A percentile compares a stretch with the other conserved stretches of the same genome.
Evolutionary conservation across 2,797 vertebrate genomes (phyloP).

Genomic region (Lepidocolaptes lacrymiger): DNA sequence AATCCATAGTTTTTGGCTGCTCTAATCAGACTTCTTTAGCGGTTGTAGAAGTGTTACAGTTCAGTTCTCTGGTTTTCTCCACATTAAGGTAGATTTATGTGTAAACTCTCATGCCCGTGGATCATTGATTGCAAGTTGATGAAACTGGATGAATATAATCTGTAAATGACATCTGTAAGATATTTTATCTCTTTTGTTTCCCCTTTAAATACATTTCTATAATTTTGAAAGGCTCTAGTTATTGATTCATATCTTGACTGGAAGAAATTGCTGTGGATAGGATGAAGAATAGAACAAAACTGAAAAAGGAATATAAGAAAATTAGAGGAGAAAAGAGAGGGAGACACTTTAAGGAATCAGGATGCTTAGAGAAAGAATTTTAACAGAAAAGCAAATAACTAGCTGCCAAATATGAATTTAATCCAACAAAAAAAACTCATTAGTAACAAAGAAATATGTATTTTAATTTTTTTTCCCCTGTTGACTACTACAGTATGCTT

Average conservation of each 20-base stretch:
- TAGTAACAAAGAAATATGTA: background rate
- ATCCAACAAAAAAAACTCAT: background rate
- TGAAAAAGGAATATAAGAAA: background rate
- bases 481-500: background rate
- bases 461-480: background rate
- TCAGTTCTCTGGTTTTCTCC: background rate
- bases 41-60: background rate
- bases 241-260: slow-evolving; percentile 1
- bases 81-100: background rate
- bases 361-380: background rate
- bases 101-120: background rate
- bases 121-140: background rate
- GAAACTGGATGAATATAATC: background rate
- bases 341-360: background rate
- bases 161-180: background rate
- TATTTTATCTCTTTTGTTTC: background rate
- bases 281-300: background rate
- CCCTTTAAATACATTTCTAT: background rate
- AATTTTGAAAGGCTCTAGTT: background rate
- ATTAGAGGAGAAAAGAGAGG: background rate
- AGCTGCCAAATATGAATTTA: background rate
- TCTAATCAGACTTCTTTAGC: background rate
- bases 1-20: background rate
- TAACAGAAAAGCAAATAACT: background rate
- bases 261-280: background rate